These are phyloP conservation scores for Rhinophrynus dorsalis DNA, from an alignment of 2,797 vertebrate genomes.

Conservation along the genomic window DNA sequence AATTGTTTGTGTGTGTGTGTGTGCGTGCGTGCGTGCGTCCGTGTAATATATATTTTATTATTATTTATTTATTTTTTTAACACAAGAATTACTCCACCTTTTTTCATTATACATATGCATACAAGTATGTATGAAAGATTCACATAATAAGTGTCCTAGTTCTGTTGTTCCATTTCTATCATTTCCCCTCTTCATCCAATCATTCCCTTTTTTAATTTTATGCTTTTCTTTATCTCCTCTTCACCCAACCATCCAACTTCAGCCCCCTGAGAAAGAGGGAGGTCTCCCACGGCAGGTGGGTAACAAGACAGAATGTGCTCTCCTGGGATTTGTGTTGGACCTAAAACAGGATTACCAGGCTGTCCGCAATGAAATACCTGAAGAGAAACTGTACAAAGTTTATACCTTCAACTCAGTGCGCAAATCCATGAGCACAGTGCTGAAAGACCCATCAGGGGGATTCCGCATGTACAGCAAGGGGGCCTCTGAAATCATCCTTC, in stretches of 20 bases:
- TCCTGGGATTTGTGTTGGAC: slow-evolving; percentile 87
- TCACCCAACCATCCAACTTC: not conserved
- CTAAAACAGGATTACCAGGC: slow-evolving; percentile 93
- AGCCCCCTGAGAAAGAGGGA: slow-evolving; percentile 94
- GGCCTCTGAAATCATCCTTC: slow-evolving; percentile 92
- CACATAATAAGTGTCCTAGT: too few relatives aligned
- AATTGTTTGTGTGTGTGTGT: too few relatives aligned
- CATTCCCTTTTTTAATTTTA: not conserved
- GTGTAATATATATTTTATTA: too few relatives aligned
- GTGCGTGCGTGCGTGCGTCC: too few relatives aligned
- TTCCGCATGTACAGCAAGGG: slow-evolving; percentile 99
- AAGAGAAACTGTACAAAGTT: slow-evolving; percentile 94
- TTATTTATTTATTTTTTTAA: too few relatives aligned
- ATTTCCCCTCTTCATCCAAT: not conserved
- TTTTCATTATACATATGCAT: too few relatives aligned
- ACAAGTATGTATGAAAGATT: too few relatives aligned
- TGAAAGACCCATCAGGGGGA: slow-evolving; percentile 74
- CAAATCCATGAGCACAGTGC: slow-evolving; percentile 97
- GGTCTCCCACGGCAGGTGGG: slow-evolving; percentile 93
- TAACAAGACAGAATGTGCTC: slow-evolving; percentile 94
- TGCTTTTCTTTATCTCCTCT: not conserved
- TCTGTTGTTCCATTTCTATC: not conserved
- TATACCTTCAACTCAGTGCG: slow-evolving; percentile 97
- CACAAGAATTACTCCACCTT: too few relatives aligned
- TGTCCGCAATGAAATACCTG: slow-evolving; percentile 86